Conservation (phyloP, 2,888 invertebrate species). For the Invenusta paracnida region DNA sequence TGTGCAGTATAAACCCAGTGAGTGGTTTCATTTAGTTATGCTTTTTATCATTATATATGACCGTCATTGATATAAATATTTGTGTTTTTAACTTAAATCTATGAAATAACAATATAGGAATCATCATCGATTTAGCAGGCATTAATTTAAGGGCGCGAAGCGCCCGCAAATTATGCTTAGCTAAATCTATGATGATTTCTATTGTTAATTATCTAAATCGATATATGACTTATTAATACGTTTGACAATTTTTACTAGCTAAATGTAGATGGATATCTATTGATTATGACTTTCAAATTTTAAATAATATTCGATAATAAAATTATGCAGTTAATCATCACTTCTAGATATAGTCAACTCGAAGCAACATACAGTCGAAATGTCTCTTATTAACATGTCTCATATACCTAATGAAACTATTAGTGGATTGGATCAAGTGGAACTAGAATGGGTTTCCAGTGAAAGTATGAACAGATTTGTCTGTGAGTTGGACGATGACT, state of each 20-base stretch:
- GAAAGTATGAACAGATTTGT: neutral
- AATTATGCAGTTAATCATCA: neutral
- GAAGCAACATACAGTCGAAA: neutral
- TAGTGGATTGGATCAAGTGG: neutral
- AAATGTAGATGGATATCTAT: neutral
- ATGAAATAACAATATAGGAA: no score
- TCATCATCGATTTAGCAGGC: neutral
- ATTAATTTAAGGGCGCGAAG: neutral
- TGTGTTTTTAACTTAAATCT: no score
- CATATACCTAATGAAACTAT: neutral
- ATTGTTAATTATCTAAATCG: neutral
- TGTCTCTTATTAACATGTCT: neutral
- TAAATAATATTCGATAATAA: neutral
- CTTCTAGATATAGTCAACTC: neutral
- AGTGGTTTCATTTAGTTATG: no score
- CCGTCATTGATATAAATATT: no score
- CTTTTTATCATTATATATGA: no score
- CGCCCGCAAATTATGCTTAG: neutral
- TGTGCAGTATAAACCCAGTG: no score
- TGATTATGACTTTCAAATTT: neutral
- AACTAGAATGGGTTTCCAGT: neutral
- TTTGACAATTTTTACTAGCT: neutral
- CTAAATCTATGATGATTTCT: neutral
- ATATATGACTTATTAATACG: neutral
- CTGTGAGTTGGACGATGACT: neutral